Evolutionary conservation across 1,140 invertebrate genomes (phyloP).

Genomic region (Hestina assimilis): DNA sequence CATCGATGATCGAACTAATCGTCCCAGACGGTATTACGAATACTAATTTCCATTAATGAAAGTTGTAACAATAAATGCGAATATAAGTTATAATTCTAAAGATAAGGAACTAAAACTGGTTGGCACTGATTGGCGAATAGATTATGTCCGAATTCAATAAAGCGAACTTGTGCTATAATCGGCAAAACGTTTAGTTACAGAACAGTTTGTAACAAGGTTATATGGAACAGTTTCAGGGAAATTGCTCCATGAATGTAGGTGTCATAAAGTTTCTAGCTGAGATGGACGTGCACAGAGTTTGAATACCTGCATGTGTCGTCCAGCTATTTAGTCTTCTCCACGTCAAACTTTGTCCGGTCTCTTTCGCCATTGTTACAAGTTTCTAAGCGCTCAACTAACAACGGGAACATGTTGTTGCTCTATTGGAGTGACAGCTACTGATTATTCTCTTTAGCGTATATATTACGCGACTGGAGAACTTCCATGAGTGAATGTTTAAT

Average conservation of each 20-base stretch:
- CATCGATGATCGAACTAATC: no score
- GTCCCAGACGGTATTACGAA: background rate
- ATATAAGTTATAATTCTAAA: background rate
- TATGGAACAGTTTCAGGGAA: slow-evolving; percentile 57
- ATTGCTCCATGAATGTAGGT: slow-evolving; percentile 57
- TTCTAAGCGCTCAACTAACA: slow-evolving; percentile 6
- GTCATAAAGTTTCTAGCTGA: slow-evolving; percentile 63
- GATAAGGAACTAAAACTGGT: background rate
- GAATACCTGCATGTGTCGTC: slow-evolving; percentile 48
- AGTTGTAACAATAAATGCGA: no score
- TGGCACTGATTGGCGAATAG: slow-evolving; percentile 10
- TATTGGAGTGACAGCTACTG: slow-evolving; percentile 4
- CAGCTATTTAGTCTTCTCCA: slow-evolving; percentile 27
- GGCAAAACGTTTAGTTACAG: slow-evolving; percentile 53
- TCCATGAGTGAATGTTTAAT: no score
- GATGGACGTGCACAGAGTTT: slow-evolving; percentile 48
- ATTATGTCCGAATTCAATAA: slow-evolving; percentile 52
- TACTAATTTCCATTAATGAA: background rate
- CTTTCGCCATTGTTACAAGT: slow-evolving; percentile 14
- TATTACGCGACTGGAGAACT: no score
- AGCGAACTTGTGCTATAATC: slow-evolving; percentile 50
- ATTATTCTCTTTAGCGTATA: background rate
- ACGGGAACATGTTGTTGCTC: background rate
- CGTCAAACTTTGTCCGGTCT: slow-evolving; percentile 31
- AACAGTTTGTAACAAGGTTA: slow-evolving; percentile 63